Evolutionary conservation across 2,888 invertebrate genomes (phyloP).

Genomic region (Prenolepis imparis): DNA sequence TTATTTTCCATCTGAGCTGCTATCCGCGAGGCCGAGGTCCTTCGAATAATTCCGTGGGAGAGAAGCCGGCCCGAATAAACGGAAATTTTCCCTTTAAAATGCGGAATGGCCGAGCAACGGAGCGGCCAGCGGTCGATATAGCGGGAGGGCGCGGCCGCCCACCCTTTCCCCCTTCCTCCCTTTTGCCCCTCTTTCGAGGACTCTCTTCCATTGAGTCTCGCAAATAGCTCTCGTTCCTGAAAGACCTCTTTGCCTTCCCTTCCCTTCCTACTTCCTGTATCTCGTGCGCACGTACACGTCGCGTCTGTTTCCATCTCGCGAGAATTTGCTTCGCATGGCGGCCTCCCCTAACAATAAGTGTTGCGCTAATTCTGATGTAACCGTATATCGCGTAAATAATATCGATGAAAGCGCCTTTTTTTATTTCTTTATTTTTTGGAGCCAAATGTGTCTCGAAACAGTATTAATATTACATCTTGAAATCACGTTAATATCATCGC

Average conservation of each 20-base stretch:
- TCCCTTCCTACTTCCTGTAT: constrained; percentile 34
- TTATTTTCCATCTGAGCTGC: constrained; percentile 86
- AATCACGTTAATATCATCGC: neutral
- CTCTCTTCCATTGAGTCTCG: constrained; percentile 81
- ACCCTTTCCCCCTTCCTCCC: neutral
- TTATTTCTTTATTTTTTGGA: neutral
- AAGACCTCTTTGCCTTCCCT: constrained; percentile 65
- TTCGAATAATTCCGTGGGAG: constrained; percentile 81
- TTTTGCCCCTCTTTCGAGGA: constrained; percentile 66
- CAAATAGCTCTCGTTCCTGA: constrained; percentile 79
- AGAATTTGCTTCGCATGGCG: constrained; percentile 43
- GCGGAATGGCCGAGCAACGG: constrained; percentile 80
- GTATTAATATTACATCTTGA: neutral
- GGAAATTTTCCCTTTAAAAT: constrained; percentile 86
- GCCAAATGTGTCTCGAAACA: neutral
- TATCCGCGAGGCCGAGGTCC: constrained; percentile 78
- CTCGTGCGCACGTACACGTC: constrained; percentile 51
- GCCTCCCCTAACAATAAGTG: neutral
- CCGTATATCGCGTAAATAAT: constrained; percentile 7
- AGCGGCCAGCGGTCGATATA: constrained; percentile 79
- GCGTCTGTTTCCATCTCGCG: constrained; percentile 53
- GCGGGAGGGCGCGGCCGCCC: constrained; percentile 42
- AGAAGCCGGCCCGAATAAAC: constrained; percentile 81
- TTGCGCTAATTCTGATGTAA: constrained; percentile 33
- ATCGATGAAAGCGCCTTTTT: neutral